Base-by-base conservation (phyloP, 2,113 vertebrate species). In the Ctenodactylus gundi region DNA sequence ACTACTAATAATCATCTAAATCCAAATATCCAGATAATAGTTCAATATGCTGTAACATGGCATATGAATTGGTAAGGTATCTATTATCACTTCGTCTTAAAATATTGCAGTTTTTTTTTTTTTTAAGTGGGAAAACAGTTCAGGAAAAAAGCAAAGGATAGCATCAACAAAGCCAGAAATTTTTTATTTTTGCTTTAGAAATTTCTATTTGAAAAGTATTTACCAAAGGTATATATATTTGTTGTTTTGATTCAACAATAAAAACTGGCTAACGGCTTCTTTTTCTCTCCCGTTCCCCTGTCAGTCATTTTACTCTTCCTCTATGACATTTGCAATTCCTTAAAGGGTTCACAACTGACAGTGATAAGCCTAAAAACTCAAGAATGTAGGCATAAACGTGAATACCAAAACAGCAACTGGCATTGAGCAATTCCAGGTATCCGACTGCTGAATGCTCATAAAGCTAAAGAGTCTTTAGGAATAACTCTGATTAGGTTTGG, bases 121-220 rank as follows among this genome's bases (percentile, higher is more conserved):
- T 39, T 94, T 39, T 29, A 7, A 68, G 36, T 55, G 44, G 70
- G 13, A 73, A 80, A 90, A 76, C 1, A 44, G 62, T 10, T 87
- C 41, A 94, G 17, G 49, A 93, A 93, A 23, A 87, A 2, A 62
- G 21, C 57, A 72, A 5, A 81, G 31, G 36, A 20, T 46, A 21
- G 31, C 65, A 94, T 57, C 53, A 83, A 84, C 31, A 58, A 93
- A 73, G 80, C n/a, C n/a, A n/a, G n/a, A n/a, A n/a, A n/a, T n/a
- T n/a, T n/a, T n/a, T 60, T 70, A 81, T 31, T 70, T 70, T 91
- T 85, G 60, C 89, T 92, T n/a, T 36, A 80, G 21, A 88, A 58
- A 94, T 85, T 53, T 94, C 78, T 81, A 90, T 73, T 82, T 55
- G 17, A 72, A 11, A 46, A 94, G 60, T 49, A 51, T 29, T 68